Evolutionary conservation across 2,113 vertebrate species (phyloP).

Genomic region (Casuarius casuarius): DNA sequence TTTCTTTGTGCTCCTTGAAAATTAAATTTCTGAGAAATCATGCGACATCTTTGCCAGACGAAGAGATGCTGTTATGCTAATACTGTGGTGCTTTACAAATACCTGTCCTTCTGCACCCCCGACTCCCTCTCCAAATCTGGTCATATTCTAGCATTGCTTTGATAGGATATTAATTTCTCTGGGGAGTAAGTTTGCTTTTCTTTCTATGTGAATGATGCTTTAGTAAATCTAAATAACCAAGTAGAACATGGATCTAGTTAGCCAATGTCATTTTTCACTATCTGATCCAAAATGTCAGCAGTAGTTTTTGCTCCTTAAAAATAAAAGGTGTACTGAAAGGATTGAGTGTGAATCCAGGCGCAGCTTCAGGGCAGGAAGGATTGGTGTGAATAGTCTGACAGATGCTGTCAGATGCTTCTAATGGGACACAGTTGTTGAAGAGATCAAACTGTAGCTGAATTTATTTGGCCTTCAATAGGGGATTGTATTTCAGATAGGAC

Average conservation of each 20-base stretch:
- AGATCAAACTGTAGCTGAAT: conserved; percentile 46
- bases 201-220: neutral
- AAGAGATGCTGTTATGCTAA: neutral
- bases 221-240: neutral
- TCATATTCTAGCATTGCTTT: neutral
- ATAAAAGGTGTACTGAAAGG: neutral
- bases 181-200: neutral
- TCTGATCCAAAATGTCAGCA: neutral
- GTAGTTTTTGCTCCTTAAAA: neutral
- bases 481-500: conserved; percentile 66
- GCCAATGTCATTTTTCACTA: neutral
- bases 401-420: conserved; percentile 5
- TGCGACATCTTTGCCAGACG: neutral
- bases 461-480: conserved; percentile 57
- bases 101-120: neutral
- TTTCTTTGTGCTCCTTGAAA: neutral
- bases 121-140: neutral
- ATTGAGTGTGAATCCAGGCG: neutral
- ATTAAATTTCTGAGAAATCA: neutral
- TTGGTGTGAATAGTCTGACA: conserved; percentile 17
- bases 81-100: neutral
- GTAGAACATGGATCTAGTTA: neutral
- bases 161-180: neutral
- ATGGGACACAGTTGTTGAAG: conserved; percentile 36
- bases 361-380: neutral